These are phyloP conservation scores for Sphaeramia orbicularis DNA, from an alignment of 2,797 vertebrate genomes.

Conservation along the genomic window DNA sequence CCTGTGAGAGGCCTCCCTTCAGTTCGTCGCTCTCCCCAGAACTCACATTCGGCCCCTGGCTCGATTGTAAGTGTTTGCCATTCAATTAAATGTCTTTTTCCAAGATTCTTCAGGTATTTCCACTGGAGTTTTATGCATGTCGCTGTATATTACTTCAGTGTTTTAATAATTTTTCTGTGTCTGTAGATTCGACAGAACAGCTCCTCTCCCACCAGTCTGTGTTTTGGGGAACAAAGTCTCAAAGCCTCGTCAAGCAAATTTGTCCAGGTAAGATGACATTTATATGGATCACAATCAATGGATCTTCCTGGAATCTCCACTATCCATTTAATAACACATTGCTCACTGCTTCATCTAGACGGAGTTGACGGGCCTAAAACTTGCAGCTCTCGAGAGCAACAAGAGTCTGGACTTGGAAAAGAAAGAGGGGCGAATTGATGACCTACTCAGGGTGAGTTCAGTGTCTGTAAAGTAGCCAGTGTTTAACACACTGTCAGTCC, in stretches of 20 bases:
- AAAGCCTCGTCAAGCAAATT: constrained; percentile 95
- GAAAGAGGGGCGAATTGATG: constrained; percentile 99
- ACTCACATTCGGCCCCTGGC: constrained; percentile 96
- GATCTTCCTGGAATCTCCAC: constrained; percentile 10
- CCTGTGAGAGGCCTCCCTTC: constrained; percentile 95
- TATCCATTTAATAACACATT: constrained; percentile 18
- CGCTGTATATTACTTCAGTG: background rate
- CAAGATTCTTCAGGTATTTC: background rate
- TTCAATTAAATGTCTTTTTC: background rate
- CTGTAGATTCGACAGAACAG: constrained; percentile 95
- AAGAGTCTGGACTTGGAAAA: constrained; percentile 99
- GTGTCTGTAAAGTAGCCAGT: background rate
- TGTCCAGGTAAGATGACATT: constrained; percentile 88
- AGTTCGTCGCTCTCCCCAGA: constrained; percentile 95
- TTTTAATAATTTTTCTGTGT: constrained; percentile 12
- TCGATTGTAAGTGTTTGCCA: constrained; percentile 88
- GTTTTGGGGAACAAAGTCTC: constrained; percentile 94
- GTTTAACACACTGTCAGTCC: too few relatives aligned
- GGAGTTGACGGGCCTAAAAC: constrained; percentile 96
- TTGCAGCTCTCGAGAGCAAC: constrained; percentile 98
- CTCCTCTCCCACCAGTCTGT: constrained; percentile 95
- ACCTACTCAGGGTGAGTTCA: constrained; percentile 96
- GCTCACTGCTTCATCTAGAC: constrained; percentile 84
- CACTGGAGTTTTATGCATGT: background rate
- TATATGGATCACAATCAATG: background rate